Evolutionary conservation across 2,113 vertebrate species (phyloP).

Genomic region (Chloropsis hardwickii): DNA sequence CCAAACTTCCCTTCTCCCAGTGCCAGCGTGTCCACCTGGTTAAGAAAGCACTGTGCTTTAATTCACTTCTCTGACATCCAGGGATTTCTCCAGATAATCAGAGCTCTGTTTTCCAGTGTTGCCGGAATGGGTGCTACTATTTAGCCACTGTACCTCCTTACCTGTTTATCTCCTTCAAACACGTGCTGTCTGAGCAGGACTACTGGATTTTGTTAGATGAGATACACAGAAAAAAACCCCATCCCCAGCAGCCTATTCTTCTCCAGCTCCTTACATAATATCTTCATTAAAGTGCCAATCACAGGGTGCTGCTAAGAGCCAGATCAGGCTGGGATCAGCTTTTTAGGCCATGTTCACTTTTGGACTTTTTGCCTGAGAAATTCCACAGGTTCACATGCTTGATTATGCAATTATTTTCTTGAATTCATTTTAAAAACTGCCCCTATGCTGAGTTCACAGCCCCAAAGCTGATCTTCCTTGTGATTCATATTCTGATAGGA

Average conservation of each 20-base stretch:
- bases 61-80: background rate
- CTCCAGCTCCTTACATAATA: background rate
- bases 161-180: background rate
- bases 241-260: background rate
- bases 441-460: background rate
- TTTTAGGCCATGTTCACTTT: constrained; percentile 7
- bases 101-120: background rate
- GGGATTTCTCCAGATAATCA: background rate
- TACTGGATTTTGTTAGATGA: background rate
- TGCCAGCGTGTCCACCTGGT: background rate
- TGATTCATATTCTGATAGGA: background rate
- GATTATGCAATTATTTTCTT: constrained; percentile 39
- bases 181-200: background rate
- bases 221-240: background rate
- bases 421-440: background rate
- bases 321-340: background rate
- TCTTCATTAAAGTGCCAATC: constrained; percentile 3
- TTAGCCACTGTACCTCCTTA: background rate
- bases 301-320: background rate
- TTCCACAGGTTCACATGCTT: constrained; percentile 42
- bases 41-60: background rate
- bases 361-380: constrained; percentile 40
- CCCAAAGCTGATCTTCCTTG: background rate
- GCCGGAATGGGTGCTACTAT: background rate
- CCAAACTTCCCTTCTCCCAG: background rate